Base-by-base conservation (phyloP, 2,888 invertebrate genomes). In the Tanytarsus gracilentus region DNA sequence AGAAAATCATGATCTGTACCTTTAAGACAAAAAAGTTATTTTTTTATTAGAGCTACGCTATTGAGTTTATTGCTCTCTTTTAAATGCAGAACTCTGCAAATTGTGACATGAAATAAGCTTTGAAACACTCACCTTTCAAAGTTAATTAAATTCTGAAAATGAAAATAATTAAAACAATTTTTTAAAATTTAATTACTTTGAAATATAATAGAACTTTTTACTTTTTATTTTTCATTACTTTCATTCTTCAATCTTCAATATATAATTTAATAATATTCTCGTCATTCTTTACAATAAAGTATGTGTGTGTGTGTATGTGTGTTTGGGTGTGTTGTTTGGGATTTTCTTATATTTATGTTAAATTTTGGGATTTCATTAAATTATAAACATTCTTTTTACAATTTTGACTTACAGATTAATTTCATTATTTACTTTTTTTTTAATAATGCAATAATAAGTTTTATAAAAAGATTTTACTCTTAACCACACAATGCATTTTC, bases 131-230 rank as follows among this genome's bases (percentile, higher is more conserved):
- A 33, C 6, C 4, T 33, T 33, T 33, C 11, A 33, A 33, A 11
- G 9, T 33, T 33, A 11, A 33, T 11, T 29, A 7, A 29, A 7
- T 29, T 29, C 29, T 5, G 5, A 29, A 29, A 29, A 29, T 29
- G 29, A 9, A 29, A n/a, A n/a, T n/a, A n/a, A n/a, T n/a, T n/a
- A n/a, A n/a, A n/a, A n/a, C n/a, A n/a, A n/a, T n/a, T n/a, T n/a
- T n/a, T n/a, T n/a, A n/a, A n/a, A n/a, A n/a, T n/a, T n/a, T n/a
- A n/a, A n/a, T n/a, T n/a, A n/a, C n/a, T n/a, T 53, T 53, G 53
- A 53, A 53, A 53, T 53, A 53, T 53, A 53, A 53, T 53, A 53
- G 53, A 53, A 33, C 36, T 53, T 53, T 53, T 53, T 53, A 30
- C 18, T 29, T 36, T 53, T 53, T 53, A 53, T 36, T 53, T 53